Evolutionary conservation across 2,113 vertebrate genomes (phyloP).

Genomic region (Oceanites oceanicus): DNA sequence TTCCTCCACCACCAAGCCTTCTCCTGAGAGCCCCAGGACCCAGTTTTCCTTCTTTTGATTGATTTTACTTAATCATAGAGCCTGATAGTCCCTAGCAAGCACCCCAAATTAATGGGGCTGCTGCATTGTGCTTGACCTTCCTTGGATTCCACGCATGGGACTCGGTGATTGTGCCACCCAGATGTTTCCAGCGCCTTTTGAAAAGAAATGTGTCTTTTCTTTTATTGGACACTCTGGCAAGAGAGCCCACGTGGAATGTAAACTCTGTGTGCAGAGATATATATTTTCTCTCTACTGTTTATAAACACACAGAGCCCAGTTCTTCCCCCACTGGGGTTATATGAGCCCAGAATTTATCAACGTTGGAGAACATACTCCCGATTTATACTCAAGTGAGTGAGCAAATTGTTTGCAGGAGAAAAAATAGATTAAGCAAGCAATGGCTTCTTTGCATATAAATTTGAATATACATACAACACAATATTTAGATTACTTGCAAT

Average conservation of each 20-base stretch:
- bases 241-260: background rate
- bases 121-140: background rate
- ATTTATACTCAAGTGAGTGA: background rate
- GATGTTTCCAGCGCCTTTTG: background rate
- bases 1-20: background rate
- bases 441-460: background rate
- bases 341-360: background rate
- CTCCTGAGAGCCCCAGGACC: background rate
- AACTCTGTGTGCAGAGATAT: background rate
- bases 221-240: background rate
- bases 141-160: background rate
- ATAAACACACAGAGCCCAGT: background rate
- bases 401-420: background rate
- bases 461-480: background rate
- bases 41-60: background rate
- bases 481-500: background rate
- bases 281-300: constrained; percentile 24
- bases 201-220: background rate
- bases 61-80: background rate
- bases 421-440: background rate
- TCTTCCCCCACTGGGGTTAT: background rate
- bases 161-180: background rate
- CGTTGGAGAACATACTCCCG: background rate
- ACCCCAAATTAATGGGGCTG: background rate
- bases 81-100: background rate